phyloP scores from a whole-genome alignment of 2,888 invertebrate genomes.

The Orchestes rusci region DNA sequence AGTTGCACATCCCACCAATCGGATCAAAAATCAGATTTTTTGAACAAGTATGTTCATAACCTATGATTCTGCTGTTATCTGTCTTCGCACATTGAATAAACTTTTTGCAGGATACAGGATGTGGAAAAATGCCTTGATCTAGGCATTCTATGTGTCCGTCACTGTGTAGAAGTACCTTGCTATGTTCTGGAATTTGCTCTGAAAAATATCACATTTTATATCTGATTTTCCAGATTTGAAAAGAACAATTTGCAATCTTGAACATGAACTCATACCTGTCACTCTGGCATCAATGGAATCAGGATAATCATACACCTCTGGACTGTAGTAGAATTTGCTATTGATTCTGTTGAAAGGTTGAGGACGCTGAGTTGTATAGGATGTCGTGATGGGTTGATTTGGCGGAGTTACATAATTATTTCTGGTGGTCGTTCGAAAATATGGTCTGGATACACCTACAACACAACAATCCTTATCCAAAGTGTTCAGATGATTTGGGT shows the following conservation, averaged over 20 bases:
- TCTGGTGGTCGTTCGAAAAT: too few species aligned
- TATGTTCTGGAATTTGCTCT: slow-evolving; percentile 43
- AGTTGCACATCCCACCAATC: slow-evolving; percentile 85
- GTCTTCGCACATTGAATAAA: slow-evolving; percentile 85
- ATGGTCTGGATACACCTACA: too few species aligned
- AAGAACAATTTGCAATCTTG: too few species aligned
- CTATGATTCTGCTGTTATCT: slow-evolving; percentile 68
- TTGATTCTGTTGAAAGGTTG: slow-evolving; percentile 39
- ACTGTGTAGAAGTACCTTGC: slow-evolving; percentile 58
- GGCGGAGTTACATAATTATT: too few species aligned
- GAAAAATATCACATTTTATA: too few species aligned
- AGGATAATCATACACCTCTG: slow-evolving; percentile 56
- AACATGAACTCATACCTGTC: too few species aligned
- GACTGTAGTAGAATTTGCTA: slow-evolving; percentile 25
- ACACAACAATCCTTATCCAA: too few species aligned
- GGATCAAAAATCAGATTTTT: slow-evolving; percentile 81
- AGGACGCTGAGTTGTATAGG: too few species aligned
- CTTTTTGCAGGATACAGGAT: slow-evolving; percentile 83
- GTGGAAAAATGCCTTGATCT: slow-evolving; percentile 86
- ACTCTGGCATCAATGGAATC: slow-evolving; percentile 57
- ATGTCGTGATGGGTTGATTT: too few species aligned
- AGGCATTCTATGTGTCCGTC: slow-evolving; percentile 74
- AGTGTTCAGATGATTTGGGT: too few species aligned
- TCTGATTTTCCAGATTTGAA: too few species aligned
- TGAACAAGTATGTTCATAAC: slow-evolving; percentile 87